Evolutionary conservation across 2,888 invertebrate genomes (phyloP).

Genomic region (Drosophila lutescens): DNA sequence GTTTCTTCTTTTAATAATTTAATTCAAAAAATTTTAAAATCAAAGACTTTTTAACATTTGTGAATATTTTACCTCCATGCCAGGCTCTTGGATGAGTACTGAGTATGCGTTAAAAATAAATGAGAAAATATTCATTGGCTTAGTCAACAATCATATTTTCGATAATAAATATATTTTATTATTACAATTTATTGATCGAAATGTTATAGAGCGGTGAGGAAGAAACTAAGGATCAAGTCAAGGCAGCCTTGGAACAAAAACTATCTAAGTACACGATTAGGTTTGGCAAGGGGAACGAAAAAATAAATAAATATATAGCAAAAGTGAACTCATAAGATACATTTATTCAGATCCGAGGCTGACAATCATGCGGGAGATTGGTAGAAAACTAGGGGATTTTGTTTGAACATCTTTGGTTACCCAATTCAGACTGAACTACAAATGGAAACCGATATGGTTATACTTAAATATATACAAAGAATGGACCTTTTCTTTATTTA

Average conservation of each 20-base stretch:
- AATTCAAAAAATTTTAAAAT: too few species aligned
- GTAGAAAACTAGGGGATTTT: conserved; percentile 16
- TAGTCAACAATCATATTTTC: conserved; percentile 28
- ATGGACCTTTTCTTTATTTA: background rate
- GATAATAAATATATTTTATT: conserved; percentile 4
- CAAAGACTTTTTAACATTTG: too few species aligned
- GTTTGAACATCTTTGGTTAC: conserved; percentile 1
- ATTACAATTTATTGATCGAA: conserved; percentile 30
- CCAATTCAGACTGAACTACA: conserved; percentile 16
- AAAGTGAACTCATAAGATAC: background rate
- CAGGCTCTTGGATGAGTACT: conserved; percentile 83
- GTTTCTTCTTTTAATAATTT: too few species aligned
- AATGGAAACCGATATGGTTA: background rate
- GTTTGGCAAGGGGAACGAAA: conserved; percentile 1
- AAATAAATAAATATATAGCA: conserved; percentile 14
- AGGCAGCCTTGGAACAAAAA: conserved; percentile 43
- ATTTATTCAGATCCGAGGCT: conserved; percentile 5
- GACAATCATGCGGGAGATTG: conserved; percentile 35
- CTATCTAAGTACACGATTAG: conserved; percentile 37
- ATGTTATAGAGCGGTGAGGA: conserved; percentile 49
- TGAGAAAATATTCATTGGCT: conserved; percentile 57
- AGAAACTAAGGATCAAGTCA: conserved; percentile 44
- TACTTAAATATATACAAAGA: conserved; percentile 26
- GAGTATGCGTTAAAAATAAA: conserved; percentile 71
- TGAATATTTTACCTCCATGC: conserved; percentile 79